Evolutionary conservation across 1,140 invertebrate genomes (phyloP), one percentile per base, ranked within the genome.

Genomic region (Cylas formicarius): DNA sequence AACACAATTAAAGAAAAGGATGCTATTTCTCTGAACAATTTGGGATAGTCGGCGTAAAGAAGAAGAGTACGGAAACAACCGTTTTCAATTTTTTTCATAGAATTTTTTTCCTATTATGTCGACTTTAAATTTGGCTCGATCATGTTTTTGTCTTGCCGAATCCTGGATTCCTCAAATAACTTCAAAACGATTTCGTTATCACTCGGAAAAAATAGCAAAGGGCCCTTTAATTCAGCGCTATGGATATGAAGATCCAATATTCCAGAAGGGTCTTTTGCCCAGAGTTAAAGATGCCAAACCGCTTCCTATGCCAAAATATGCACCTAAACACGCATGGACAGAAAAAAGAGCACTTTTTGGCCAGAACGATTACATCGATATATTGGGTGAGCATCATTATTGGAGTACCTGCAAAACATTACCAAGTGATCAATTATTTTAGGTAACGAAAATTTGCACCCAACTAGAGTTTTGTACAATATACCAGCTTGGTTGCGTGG

Each of bases 341-440:
- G 70, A 80, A 53, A 81, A 80, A 52, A 75, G 76, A 61, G 89
- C 90, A 7, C 59, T 91, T 0, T 93, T 90, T 72, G 92, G 92
- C 1, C 91, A 96, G 63, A 97, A 97, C 72, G 92, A 97, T 69
- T 96, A 95, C 58, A 95, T 97, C 39, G 91, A 96, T 67, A 94
- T 96, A 36, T 70, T 96, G 19, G 91, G 91, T 2, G 77, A 82
- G 4, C 21, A 34, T 19, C 21, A 7, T n/a, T 32, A 32, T 13
- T 7, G 7, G 6, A 32, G 16, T 6, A 13, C 7, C 6, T 32
- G 16, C 11, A 32, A 7, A 7, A 9, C 14, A 22, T 37, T 37
- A 21, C 10, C 9, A 37, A 37, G n/a, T 11, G 7, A 20, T 20
- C 9, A 10, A 37, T 19, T 32, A 29, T 23, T 32, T 33, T 29